Evolutionary conservation across 2,797 vertebrate genomes (phyloP).

Genomic region (Pseudopleuronectes americanus): DNA sequence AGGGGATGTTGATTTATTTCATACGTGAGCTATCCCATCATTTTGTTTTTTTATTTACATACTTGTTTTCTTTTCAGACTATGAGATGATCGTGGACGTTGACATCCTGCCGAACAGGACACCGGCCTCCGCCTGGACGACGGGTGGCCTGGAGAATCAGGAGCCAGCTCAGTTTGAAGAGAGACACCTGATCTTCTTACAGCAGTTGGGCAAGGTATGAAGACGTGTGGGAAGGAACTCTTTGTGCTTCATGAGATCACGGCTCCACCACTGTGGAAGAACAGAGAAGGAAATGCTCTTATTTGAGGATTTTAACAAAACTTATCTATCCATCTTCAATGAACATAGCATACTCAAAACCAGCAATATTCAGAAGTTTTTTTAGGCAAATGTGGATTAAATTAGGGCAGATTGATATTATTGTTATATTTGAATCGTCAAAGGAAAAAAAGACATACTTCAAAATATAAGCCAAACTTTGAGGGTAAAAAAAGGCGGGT

Average conservation of each 20-base stretch:
- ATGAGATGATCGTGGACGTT: constrained; percentile 92
- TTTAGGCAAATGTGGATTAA: no score
- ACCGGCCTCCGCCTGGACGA: constrained; percentile 81
- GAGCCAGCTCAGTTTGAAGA: constrained; percentile 96
- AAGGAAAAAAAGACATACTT: no score
- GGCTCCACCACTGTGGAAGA: no score
- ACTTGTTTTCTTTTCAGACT: constrained; percentile 81
- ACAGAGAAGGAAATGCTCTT: no score
- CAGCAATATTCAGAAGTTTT: no score
- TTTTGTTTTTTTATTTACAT: background rate
- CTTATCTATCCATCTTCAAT: no score
- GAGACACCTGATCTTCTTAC: constrained; percentile 95
- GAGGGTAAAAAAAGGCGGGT: rapidly evolving
- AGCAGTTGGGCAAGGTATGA: constrained; percentile 94
- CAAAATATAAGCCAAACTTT: background rate
- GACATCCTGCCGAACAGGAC: constrained; percentile 90
- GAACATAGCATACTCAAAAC: no score
- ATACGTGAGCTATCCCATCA: no score
- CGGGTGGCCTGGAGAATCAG: constrained; percentile 88
- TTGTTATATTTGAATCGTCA: no score
- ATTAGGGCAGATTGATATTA: no score
- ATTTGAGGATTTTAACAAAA: no score
- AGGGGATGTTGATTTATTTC: no score
- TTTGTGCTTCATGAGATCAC: background rate
- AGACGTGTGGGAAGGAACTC: background rate